Percentiles rank a stretch among this genome's conserved stretches.
These are phyloP conservation scores for Scotopteryx bipunctaria DNA, from an alignment of 2,888 invertebrate species.

Conservation along the genomic window DNA sequence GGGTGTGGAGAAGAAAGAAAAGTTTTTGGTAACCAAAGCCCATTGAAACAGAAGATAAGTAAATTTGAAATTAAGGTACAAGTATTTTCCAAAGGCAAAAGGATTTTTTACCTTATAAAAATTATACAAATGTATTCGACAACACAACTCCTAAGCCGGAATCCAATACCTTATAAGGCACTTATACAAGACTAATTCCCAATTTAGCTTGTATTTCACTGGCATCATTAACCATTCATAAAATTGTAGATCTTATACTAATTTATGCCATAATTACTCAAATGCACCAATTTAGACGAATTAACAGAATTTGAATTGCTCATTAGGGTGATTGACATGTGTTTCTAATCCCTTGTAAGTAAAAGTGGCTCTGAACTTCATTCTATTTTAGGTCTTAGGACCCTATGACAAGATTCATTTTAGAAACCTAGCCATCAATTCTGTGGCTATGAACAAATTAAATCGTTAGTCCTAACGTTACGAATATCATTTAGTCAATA, in stretches of 20 bases:
- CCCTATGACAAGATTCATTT: conserved; percentile 5
- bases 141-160: conserved; percentile 16
- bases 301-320: conserved; percentile 78
- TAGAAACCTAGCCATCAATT: background rate
- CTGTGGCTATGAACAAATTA: conserved; percentile 62
- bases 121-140: too few species aligned
- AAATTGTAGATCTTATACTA: conserved; percentile 37
- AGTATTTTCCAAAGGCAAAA: too few species aligned
- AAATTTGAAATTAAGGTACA: too few species aligned
- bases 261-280: conserved; percentile 53
- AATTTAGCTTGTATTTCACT: conserved; percentile 36
- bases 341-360: conserved; percentile 56
- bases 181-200: conserved; percentile 29
- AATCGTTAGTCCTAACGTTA: conserved; percentile 27
- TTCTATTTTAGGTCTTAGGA: conserved; percentile 11
- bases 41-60: too few species aligned
- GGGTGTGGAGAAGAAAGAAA: too few species aligned
- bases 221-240: conserved; percentile 35
- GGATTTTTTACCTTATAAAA: too few species aligned
- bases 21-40: too few species aligned
- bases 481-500: conserved; percentile 14
- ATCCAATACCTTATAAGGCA: conserved; percentile 15
- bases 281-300: conserved; percentile 64
- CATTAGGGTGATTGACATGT: conserved; percentile 77
- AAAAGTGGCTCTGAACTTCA: background rate